These are phyloP conservation scores for Lasius fuliginosus DNA, from an alignment of 2,888 invertebrate genomes.

Conservation along the genomic window DNA sequence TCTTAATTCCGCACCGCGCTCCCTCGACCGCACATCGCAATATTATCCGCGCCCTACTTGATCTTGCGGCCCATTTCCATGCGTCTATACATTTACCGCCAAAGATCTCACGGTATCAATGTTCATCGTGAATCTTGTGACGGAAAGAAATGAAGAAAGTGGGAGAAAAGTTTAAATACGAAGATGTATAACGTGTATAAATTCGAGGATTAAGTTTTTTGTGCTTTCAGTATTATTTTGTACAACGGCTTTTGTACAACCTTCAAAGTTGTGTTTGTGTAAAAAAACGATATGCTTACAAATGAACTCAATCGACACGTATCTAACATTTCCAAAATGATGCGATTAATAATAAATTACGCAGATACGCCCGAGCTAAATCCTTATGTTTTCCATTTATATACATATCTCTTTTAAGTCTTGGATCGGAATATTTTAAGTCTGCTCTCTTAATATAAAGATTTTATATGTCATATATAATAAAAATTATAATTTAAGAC, in stretches of 20 bases:
- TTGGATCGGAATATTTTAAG: background rate
- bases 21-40: conserved; percentile 58
- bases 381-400: background rate
- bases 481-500: conserved; percentile 2
- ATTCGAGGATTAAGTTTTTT: background rate
- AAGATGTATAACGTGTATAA: background rate
- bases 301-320: background rate
- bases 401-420: background rate
- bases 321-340: background rate
- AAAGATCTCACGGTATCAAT: conserved; percentile 2
- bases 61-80: conserved; percentile 33
- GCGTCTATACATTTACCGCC: background rate
- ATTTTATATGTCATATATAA: background rate
- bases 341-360: background rate
- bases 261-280: background rate
- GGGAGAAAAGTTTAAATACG: background rate
- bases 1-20: conserved; percentile 77
- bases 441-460: background rate
- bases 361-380: background rate
- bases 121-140: background rate
- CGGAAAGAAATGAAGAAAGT: background rate
- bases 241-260: background rate
- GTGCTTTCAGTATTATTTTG: background rate
- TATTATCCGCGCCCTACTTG: conserved; percentile 51
- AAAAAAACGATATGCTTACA: background rate